Base-by-base conservation (phyloP, 2,113 vertebrate species). In the Sula dactylatra region DNA sequence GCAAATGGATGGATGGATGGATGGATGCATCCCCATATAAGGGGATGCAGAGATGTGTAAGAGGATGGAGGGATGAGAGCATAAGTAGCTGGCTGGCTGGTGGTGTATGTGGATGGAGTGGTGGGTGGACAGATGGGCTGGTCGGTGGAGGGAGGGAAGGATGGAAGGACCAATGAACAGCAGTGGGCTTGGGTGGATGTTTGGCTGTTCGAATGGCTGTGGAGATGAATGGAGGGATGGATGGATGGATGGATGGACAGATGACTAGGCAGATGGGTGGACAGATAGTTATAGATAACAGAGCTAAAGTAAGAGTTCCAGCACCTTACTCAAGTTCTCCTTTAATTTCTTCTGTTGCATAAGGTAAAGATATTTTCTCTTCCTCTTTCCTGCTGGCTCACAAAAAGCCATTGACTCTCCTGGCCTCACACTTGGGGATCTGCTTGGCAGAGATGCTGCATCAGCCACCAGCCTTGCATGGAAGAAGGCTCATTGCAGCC, bases 21-120 rank as follows among this genome's bases (percentile, higher is more conserved):
- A 20, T 44, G 44, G 44, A 44, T 44, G 44, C 44, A 44, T 45
- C 44, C 44, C 44, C 40, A 31, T 49, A 76, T 55, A 69, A 16
- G 25, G 11, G 44, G 42, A 76, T 81, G 32, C 36, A 64, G 55
- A 81, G 36, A 50, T 7, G 7, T 31, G 44, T 16, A 56, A 45
- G 36, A 50, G 67, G 40, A 24, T 32, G 36, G 29, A 86, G 34
- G 38, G 18, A 31, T 47, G 58, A 45, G 20, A 1, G 2, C 20
- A 52, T 16, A 69, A 45, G 49, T 44, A 86, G 66, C 40, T 69
- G 64, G 24, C 36, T 58, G 62, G 32, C 40, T 62, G 55, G 26
- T 4, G 2, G 55, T 0, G 0, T n/a, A 14, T 29, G 27, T 22
- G 58, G 55, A n/a, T 56, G 61, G 29, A 80, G 36, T 44, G 13